These are phyloP conservation scores for Borostomias antarcticus DNA, from an alignment of 2,797 vertebrate genomes.

Conservation along the genomic window DNA sequence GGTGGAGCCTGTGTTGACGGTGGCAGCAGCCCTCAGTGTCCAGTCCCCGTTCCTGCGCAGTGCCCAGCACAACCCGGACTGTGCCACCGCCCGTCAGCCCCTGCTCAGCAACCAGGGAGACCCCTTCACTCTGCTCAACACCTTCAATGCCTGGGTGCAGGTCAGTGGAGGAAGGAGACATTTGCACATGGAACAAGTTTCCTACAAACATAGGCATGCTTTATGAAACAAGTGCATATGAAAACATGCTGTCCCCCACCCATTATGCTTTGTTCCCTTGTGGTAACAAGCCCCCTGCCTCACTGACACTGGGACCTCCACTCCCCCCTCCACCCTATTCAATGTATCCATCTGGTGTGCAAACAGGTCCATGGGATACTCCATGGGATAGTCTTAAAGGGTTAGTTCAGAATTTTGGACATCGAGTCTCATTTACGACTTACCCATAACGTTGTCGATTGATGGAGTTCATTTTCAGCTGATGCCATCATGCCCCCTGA, in stretches of 20 bases:
- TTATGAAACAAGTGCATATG: not conserved
- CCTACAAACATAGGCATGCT: not conserved
- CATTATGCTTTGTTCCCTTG: too few relatives aligned
- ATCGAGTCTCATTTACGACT: too few relatives aligned
- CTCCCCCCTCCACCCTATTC: too few relatives aligned
- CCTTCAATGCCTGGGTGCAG: constrained; percentile 93
- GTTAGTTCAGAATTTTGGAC: too few relatives aligned
- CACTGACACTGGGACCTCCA: too few relatives aligned
- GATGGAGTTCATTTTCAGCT: too few relatives aligned
- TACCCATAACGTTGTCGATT: too few relatives aligned
- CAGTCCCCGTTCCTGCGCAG: constrained; percentile 87
- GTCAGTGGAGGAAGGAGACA: constrained; percentile 59
- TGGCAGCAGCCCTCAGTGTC: constrained; percentile 86
- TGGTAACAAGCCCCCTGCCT: too few relatives aligned
- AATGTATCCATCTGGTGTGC: too few relatives aligned
- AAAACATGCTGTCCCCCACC: not conserved
- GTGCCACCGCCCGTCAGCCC: constrained; percentile 74
- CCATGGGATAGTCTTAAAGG: too few relatives aligned
- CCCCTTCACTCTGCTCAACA: constrained; percentile 88
- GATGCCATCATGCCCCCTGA: too few relatives aligned
- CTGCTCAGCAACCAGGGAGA: constrained; percentile 89
- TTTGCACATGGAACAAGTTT: not conserved
- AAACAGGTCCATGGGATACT: too few relatives aligned
- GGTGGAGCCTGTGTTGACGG: constrained; percentile 84
- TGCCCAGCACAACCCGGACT: constrained; percentile 79